These are phyloP conservation scores for Chrysomela aeneicollis DNA, from an alignment of 2,888 invertebrate species.

Conservation along the genomic window DNA sequence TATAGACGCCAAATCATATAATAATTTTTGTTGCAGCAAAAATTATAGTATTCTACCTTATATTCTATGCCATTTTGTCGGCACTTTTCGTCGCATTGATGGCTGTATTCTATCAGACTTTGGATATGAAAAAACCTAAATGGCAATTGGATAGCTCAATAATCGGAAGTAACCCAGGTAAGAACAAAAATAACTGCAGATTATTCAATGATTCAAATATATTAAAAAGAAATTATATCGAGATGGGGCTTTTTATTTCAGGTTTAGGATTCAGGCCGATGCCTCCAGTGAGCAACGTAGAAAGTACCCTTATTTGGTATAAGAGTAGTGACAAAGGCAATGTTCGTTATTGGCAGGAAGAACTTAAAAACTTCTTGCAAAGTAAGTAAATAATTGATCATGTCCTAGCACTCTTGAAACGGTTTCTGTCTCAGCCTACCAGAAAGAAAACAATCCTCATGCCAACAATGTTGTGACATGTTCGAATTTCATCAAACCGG, in stretches of 20 bases:
- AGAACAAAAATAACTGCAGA: no score
- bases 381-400: slow-evolving; percentile 65
- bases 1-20: background rate
- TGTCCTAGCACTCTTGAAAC: background rate
- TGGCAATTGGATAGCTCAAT: slow-evolving; percentile 88
- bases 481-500: slow-evolving; percentile 70
- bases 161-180: slow-evolving; percentile 95
- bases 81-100: slow-evolving; percentile 96
- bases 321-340: slow-evolving; percentile 79
- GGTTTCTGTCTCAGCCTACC: slow-evolving; percentile 51
- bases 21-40: slow-evolving; percentile 76
- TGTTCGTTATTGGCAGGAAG: slow-evolving; percentile 80
- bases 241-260: slow-evolving; percentile 61
- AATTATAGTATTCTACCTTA: slow-evolving; percentile 93
- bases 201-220: no score
- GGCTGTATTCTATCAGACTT: slow-evolving; percentile 92
- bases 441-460: slow-evolving; percentile 62
- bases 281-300: slow-evolving; percentile 90
- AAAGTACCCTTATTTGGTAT: slow-evolving; percentile 97
- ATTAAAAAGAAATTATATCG: no score
- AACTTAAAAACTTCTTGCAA: slow-evolving; percentile 78
- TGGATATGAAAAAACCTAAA: slow-evolving; percentile 85
- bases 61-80: slow-evolving; percentile 91
- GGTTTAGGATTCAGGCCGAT: slow-evolving; percentile 97
- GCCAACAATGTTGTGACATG: slow-evolving; percentile 59